phyloP scores from a whole-genome alignment of 2,113 vertebrate species.

The Pimephales promelas region DNA sequence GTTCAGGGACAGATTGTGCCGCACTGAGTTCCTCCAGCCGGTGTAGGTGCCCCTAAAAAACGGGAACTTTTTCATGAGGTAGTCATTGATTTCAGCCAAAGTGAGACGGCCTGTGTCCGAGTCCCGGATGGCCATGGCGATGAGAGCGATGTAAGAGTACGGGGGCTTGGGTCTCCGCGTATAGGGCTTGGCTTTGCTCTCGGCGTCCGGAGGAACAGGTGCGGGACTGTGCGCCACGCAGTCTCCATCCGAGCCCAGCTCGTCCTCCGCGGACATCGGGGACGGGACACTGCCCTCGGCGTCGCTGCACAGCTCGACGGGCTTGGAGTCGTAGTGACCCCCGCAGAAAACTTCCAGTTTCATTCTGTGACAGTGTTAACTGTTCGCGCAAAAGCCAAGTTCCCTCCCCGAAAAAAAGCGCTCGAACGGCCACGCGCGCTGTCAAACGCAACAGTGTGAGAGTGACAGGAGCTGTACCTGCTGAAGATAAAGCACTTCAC shows the following conservation, averaged over 20 bases:
- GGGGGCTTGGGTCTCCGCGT: conserved; percentile 92
- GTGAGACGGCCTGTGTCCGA: conserved; percentile 87
- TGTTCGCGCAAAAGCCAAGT: neutral
- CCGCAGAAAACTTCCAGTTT: conserved; percentile 84
- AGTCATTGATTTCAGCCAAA: conserved; percentile 94
- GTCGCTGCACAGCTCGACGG: conserved; percentile 68
- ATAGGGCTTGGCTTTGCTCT: conserved; percentile 85
- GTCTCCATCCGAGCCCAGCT: conserved; percentile 92
- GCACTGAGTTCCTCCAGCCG: conserved; percentile 95
- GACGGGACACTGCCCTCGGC: conserved; percentile 72
- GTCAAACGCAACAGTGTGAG: neutral
- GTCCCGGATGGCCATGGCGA: conserved; percentile 96
- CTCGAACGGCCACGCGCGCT: conserved; percentile 14
- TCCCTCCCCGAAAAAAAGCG: neutral
- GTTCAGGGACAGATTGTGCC: conserved; percentile 93
- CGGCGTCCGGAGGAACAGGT: conserved; percentile 56
- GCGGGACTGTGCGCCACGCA: conserved; percentile 85
- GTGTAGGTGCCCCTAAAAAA: conserved; percentile 95
- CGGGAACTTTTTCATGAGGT: conserved; percentile 93
- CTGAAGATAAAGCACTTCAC: conserved; percentile 56
- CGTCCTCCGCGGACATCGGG: conserved; percentile 79
- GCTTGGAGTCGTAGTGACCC: conserved; percentile 72
- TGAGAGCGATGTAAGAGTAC: conserved; percentile 94
- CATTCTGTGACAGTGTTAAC: conserved; percentile 69
- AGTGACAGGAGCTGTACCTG: conserved; percentile 45